phyloP scores from a whole-genome alignment of 1,140 invertebrate species.

The Homalodisca vitripennis region DNA sequence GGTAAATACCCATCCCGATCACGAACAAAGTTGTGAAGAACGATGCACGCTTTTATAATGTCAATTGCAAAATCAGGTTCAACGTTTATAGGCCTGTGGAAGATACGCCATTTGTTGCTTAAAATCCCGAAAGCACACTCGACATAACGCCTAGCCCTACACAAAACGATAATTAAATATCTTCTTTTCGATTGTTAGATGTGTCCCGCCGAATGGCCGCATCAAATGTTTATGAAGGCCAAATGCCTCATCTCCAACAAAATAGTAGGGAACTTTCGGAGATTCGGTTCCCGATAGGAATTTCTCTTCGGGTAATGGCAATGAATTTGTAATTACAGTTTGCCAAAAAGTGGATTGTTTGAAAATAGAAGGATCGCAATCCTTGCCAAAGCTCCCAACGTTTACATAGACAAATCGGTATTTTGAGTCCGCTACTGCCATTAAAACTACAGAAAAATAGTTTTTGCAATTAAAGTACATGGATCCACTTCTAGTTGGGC shows the following conservation, averaged over 20 bases:
- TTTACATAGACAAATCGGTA: slow-evolving; percentile 49
- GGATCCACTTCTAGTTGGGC: slow-evolving; percentile 42
- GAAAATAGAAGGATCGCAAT: slow-evolving; percentile 45
- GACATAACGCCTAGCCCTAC: slow-evolving; percentile 41
- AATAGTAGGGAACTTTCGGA: slow-evolving; percentile 38
- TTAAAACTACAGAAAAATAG: slow-evolving; percentile 48
- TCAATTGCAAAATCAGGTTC: slow-evolving; percentile 36
- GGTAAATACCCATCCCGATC: slow-evolving; percentile 35
- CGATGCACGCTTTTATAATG: slow-evolving; percentile 41
- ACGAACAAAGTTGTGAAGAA: slow-evolving; percentile 42
- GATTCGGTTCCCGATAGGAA: slow-evolving; percentile 35
- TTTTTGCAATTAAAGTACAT: slow-evolving; percentile 50
- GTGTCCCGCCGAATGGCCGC: slow-evolving; percentile 44
- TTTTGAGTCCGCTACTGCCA: slow-evolving; percentile 49
- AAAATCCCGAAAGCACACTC: slow-evolving; percentile 44
- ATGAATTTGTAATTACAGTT: slow-evolving; percentile 31
- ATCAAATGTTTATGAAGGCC: slow-evolving; percentile 44
- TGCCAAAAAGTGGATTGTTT: slow-evolving; percentile 39
- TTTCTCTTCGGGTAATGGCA: slow-evolving; percentile 35
- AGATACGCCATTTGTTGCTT: slow-evolving; percentile 40
- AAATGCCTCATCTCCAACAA: slow-evolving; percentile 49
- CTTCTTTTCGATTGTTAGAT: slow-evolving; percentile 39
- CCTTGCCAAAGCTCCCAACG: slow-evolving; percentile 47
- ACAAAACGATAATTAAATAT: slow-evolving; percentile 49
- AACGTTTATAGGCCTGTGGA: slow-evolving; percentile 42